phyloP scores from a whole-genome alignment of 1,140 invertebrate genomes.

The Drosophila aff. region DNA sequence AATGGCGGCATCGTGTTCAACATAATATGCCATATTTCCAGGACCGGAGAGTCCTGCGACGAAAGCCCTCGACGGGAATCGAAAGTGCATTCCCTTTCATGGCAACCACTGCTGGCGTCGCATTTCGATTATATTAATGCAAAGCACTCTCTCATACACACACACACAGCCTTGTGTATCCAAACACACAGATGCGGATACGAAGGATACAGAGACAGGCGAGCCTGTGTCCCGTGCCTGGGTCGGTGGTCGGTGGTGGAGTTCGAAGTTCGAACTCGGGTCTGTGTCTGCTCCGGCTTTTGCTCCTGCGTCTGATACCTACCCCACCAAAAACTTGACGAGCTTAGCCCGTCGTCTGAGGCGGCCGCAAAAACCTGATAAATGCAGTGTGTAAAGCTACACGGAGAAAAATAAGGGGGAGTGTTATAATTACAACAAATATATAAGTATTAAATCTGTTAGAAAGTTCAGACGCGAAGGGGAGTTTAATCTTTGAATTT shows the following conservation, averaged over 20 bases:
- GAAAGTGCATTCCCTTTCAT: conserved; percentile 84
- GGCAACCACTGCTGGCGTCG: conserved; percentile 70
- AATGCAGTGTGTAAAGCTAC: conserved; percentile 27
- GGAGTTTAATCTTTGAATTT: not conserved
- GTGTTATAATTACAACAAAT: too few species aligned
- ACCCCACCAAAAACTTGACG: conserved; percentile 83
- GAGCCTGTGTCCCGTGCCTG: conserved; percentile 19
- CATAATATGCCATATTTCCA: conserved; percentile 82
- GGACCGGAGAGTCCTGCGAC: conserved; percentile 36
- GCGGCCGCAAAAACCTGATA: conserved; percentile 37
- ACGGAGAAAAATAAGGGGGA: not conserved
- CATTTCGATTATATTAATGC: conserved; percentile 83
- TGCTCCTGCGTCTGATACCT: conserved; percentile 55
- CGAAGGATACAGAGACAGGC: conserved; percentile 11
- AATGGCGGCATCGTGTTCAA: conserved; percentile 74
- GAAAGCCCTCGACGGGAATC: conserved; percentile 72
- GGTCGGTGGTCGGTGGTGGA: conserved; percentile 53
- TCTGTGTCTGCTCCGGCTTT: conserved; percentile 29
- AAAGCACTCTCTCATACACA: conserved; percentile 59
- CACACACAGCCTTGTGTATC: not conserved
- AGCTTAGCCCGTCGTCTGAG: conserved; percentile 60
- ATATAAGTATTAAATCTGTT: not conserved
- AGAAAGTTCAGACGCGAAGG: fast-evolving
- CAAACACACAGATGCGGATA: conserved; percentile 14
- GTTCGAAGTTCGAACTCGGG: conserved; percentile 53